Conservation (phyloP, 2,888 invertebrate species). For the Congeria kusceri region DNA sequence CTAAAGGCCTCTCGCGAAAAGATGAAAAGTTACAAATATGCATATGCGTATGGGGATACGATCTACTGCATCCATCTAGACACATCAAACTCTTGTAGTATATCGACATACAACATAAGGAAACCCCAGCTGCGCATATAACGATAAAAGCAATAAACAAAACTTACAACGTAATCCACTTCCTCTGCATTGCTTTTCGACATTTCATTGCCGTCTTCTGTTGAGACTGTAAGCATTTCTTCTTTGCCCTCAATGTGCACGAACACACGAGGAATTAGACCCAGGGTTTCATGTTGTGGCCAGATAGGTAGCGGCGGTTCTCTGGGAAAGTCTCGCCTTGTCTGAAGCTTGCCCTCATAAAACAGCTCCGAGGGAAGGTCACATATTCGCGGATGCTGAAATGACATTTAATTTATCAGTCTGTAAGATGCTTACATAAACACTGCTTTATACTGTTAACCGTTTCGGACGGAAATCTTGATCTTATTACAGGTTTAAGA, state of each 20-base stretch:
- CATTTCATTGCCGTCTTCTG: slow-evolving; percentile 76
- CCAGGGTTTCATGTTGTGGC: neutral
- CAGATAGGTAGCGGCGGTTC: slow-evolving; percentile 18
- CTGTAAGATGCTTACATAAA: too few relatives aligned
- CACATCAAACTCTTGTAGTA: neutral
- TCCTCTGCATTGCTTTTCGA: slow-evolving; percentile 76
- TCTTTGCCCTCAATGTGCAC: slow-evolving; percentile 72
- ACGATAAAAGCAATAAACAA: neutral
- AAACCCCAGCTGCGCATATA: too few relatives aligned
- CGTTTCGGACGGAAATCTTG: too few relatives aligned
- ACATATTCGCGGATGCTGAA: slow-evolving; percentile 74
- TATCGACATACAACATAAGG: neutral
- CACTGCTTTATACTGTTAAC: too few relatives aligned
- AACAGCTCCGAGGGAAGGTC: slow-evolving; percentile 77
- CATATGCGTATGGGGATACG: too few relatives aligned
- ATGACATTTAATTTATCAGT: neutral
- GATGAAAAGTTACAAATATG: too few relatives aligned
- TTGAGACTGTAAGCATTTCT: slow-evolving; percentile 66
- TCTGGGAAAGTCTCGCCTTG: neutral
- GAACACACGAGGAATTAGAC: slow-evolving; percentile 66
- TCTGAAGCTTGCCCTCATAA: slow-evolving; percentile 67
- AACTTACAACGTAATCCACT: slow-evolving; percentile 72
- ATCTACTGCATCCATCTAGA: too few relatives aligned
- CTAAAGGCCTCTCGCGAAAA: too few relatives aligned
- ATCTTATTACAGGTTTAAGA: too few relatives aligned